phyloP scores from a whole-genome alignment of 2,797 vertebrate genomes.

The Galagoides demidoff region DNA sequence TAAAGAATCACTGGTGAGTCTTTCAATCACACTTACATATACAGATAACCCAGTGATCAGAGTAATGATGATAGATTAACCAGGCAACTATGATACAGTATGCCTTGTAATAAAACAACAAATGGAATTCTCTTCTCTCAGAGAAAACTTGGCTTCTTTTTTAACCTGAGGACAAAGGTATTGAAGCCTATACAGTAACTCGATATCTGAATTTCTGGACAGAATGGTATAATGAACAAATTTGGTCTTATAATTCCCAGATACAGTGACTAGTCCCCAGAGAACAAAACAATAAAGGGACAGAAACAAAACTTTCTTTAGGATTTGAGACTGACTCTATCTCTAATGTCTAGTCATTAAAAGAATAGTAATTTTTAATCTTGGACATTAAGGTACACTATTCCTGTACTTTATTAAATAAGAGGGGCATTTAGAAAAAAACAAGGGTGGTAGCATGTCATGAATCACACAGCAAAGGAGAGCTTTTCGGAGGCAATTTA shows the following conservation, averaged over 20 bases:
- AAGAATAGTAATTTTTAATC: constrained; percentile 26
- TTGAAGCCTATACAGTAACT: not conserved
- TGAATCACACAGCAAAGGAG: constrained; percentile 28
- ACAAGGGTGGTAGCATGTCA: not conserved
- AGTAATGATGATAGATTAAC: not conserved
- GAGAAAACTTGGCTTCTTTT: not conserved
- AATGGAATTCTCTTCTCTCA: not conserved
- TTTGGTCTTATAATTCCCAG: constrained; percentile 16
- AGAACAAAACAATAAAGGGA: constrained; percentile 35
- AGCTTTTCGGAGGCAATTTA: constrained; percentile 18
- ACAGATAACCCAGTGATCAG: constrained; percentile 55
- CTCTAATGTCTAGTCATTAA: constrained; percentile 1
- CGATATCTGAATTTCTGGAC: constrained; percentile 54
- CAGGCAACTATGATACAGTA: not conserved
- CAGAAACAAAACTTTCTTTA: constrained; percentile 18
- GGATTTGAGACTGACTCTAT: not conserved
- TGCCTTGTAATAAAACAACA: not conserved
- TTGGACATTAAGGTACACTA: not conserved
- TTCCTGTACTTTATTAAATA: constrained; percentile 30
- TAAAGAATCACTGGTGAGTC: constrained; percentile 45
- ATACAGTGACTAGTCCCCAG: not conserved
- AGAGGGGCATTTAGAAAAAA: constrained; percentile 25
- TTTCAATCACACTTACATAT: constrained; percentile 49
- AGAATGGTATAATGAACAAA: constrained; percentile 35
- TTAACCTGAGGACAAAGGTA: not conserved